Percentiles rank a stretch among this genome's conserved stretches.
These are phyloP conservation scores for Atractosteus spatula DNA, from an alignment of 2,113 vertebrate species.

Conservation along the genomic window DNA sequence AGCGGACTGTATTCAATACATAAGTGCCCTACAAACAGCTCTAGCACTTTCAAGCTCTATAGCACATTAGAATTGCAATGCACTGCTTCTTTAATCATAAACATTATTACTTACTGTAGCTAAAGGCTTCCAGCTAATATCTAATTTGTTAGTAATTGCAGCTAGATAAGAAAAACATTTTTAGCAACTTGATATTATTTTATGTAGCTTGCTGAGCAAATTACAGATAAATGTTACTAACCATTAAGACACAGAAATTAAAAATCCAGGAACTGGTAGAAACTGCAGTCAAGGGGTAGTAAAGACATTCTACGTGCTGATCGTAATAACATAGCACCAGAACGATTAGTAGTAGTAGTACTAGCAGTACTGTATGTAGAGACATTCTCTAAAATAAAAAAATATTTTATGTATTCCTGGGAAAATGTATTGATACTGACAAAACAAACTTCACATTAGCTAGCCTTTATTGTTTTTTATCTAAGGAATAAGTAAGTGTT, in stretches of 20 bases:
- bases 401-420: too few relatives aligned
- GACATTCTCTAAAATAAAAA: too few relatives aligned
- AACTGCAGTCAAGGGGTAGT: too few relatives aligned
- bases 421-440: too few relatives aligned
- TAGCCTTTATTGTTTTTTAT: too few relatives aligned
- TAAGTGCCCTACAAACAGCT: background rate
- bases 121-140: slow-evolving; percentile 50
- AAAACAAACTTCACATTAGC: too few relatives aligned
- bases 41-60: slow-evolving; percentile 11
- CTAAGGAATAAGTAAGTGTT: too few relatives aligned
- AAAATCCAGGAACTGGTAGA: slow-evolving; percentile 35
- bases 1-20: background rate
- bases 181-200: slow-evolving; percentile 44
- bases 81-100: slow-evolving; percentile 23
- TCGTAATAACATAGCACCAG: too few relatives aligned
- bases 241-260: slow-evolving; percentile 51
- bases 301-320: too few relatives aligned
- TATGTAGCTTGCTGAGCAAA: slow-evolving; percentile 48
- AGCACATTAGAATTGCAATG: slow-evolving; percentile 24
- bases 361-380: too few relatives aligned
- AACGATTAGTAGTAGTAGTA: too few relatives aligned
- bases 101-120: slow-evolving; percentile 27
- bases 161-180: slow-evolving; percentile 53
- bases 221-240: slow-evolving; percentile 52
- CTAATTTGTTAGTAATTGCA: slow-evolving; percentile 68